Base-by-base conservation (phyloP, 2,797 vertebrate species). In the Galaxias olidus region DNA sequence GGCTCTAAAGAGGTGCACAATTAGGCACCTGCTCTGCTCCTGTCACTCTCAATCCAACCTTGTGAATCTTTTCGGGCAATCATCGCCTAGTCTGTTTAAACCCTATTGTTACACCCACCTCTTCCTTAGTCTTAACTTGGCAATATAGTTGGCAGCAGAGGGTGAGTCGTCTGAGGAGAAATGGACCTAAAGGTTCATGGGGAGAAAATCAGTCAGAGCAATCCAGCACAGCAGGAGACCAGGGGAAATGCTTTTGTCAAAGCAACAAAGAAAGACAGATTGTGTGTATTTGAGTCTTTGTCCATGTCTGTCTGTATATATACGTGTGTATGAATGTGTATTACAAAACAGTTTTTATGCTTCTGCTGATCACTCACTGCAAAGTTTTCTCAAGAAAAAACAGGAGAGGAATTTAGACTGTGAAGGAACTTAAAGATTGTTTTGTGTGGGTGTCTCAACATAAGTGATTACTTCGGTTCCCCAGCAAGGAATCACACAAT, bases 201-300 rank as follows among this genome's bases (percentile, higher is more conserved):
- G 59, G 20, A 52, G 42, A 52, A 54, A 53, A 43, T 63, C 48
- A 43, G 50, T 53, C 48, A 43, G 46, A 14, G 61, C 49, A 53
- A 45, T 52, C 48, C 49, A 54, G 42, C 50, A 54, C 42, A 19
- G 50, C 18, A 63, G 61, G 18, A 14, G 1, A 8, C 7, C 15
- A 15, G 19, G 30, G 30, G 30, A 30, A 30, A 30, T 30, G 6
- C 30, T 30, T 30, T 30, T 30, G 30, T 30, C 30, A 30, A 30
- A 30, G 30, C 30, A 30, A 30, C 30, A 30, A 30, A 30, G 6
- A 30, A 30, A 30, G 30, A 30, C 30, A 30, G 30, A 30, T 2
- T 30, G 40, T 12, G 20, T 11, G n/a, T 13, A 14, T 52, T 14
- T 17, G 19, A 51, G 58, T 47, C 6, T 30, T 43, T 14, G 15